phyloP scores from a whole-genome alignment of 2,797 vertebrate genomes.

The Malurus leucopterus region DNA sequence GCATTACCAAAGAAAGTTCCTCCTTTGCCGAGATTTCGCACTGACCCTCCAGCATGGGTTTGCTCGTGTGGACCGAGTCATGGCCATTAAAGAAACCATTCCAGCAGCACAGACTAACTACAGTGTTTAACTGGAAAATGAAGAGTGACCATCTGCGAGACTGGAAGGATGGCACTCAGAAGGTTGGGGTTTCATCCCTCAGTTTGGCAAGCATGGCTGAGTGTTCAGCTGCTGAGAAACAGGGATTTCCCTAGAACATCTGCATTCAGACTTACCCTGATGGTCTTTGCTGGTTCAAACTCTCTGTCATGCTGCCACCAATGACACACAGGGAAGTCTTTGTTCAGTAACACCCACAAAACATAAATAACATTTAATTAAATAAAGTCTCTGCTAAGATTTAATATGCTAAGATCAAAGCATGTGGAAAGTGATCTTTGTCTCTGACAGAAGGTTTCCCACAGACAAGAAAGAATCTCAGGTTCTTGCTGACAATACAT shows the following conservation, averaged over 20 bases:
- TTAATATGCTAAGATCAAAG: conserved; percentile 53
- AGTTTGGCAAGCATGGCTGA: not conserved
- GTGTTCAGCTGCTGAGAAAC: not conserved
- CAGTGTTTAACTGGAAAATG: not conserved
- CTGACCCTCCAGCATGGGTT: not conserved
- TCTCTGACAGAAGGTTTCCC: conserved; percentile 48
- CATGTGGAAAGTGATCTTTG: conserved; percentile 41
- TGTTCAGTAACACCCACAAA: conserved; percentile 42
- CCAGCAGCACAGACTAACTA: not conserved
- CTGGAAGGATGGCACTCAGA: not conserved
- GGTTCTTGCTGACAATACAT: not conserved
- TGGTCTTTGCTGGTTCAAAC: not conserved
- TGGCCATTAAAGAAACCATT: not conserved
- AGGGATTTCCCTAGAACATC: not conserved
- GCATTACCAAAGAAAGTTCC: not conserved
- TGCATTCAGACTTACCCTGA: not conserved
- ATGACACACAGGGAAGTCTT: not conserved
- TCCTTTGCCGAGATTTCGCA: not conserved
- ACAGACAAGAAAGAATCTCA: conserved; percentile 28
- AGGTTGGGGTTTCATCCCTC: not conserved
- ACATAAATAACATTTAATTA: conserved; percentile 47
- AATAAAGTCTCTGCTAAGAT: conserved; percentile 28
- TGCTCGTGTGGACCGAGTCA: not conserved
- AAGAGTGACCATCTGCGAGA: not conserved
- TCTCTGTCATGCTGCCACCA: not conserved